Base-by-base conservation (phyloP, 1,140 invertebrate genomes). In the Drosophila parvula region DNA sequence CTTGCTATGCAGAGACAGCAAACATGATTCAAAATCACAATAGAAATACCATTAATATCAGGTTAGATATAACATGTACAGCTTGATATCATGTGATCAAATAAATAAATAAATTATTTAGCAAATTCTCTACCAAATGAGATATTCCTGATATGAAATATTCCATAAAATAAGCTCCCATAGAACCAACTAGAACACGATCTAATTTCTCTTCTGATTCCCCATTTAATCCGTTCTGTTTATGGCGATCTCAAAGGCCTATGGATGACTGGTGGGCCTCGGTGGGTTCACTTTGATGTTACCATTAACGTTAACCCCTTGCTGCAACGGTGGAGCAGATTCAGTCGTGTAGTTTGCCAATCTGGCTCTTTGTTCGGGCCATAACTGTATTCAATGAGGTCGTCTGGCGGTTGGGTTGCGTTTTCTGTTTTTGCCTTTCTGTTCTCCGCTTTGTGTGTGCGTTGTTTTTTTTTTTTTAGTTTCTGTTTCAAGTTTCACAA, bases 301-400 rank as follows among this genome's bases (percentile, higher is more conserved):
- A 16, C 56, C 61, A 43, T 64, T 60, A 61, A 34, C 30, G 16
- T 67, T 44, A 67, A 65, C 61, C 65, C 61, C 36, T 51, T 34
- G 41, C 34, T 74, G 69, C 69, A 61, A 62, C 48, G 44, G 27
- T 8, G 58, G 34, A 30, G 22, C 22, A 22, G 41, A 47, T 56
- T 28, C 50, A 70, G 62, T 22, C 48, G 41, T 45, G 43, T 32
- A 48, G 68, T 56, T 71, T 71, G 68, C 68, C 65, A 71, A 58
- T 71, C 68, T 74, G 69, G n/a, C 68, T 73, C 62, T 74, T 78
- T 86, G 81, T 84, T 80, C 58, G 40, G 58, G 53, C 62, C 65
- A 63, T 88, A 88, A 88, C 83, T 88, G 83, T 88, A 83, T 80
- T 88, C 83, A 88, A 89, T 89, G 83, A 83, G 83, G 79, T 88